phyloP scores from a whole-genome alignment of 2,888 invertebrate genomes.

The Ommatoiulus sabulosus region DNA sequence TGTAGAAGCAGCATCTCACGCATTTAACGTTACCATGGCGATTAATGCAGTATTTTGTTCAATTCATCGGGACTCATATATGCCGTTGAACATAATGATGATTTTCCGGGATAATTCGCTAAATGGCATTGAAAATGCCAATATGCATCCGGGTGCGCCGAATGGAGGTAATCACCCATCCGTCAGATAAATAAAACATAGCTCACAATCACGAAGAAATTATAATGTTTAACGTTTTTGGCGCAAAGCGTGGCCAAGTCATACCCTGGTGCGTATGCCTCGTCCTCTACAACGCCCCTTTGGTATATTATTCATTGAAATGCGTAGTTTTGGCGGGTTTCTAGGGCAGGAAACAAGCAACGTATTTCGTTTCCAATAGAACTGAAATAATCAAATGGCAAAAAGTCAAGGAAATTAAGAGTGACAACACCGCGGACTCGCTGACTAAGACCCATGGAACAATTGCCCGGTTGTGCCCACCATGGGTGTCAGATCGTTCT shows the following conservation, averaged over 20 bases:
- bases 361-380: not conserved
- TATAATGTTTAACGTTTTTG: slow-evolving; percentile 1
- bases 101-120: slow-evolving; percentile 23
- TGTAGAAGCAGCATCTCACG: not conserved
- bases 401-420: not conserved
- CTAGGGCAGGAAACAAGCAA: not conserved
- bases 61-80: not conserved
- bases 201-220: slow-evolving; percentile 39
- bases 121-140: slow-evolving; percentile 26
- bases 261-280: not conserved
- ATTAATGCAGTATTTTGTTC: not conserved
- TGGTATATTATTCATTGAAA: slow-evolving; percentile 28
- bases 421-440: not conserved
- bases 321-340: not conserved
- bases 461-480: not conserved
- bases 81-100: not conserved
- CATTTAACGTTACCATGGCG: too few relatives aligned
- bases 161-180: slow-evolving; percentile 31
- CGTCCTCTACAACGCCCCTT: not conserved
- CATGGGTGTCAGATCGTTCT: not conserved
- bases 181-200: not conserved
- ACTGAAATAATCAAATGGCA: not conserved
- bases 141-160: slow-evolving; percentile 35
- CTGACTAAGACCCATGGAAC: not conserved
- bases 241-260: slow-evolving; percentile 20